Evolutionary conservation across 92 coral and sea anemone genomes (phyloP), one percentile per base, ranked within the genome.

Genomic region (Zoanthus gigantus): DNA sequence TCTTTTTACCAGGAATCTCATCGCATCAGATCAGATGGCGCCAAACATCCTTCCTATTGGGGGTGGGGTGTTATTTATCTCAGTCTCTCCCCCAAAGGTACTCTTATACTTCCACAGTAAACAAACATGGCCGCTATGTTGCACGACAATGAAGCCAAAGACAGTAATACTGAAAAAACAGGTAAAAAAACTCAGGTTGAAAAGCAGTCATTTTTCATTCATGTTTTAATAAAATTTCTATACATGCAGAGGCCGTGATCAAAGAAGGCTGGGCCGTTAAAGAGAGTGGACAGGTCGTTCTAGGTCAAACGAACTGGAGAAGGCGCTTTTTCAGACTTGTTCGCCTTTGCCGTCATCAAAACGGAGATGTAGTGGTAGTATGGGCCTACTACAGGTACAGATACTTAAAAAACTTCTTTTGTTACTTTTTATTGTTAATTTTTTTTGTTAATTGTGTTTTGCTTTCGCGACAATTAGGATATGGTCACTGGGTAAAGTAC

Each of bases 201-300:
- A 50, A 50, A 34, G 10, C 66, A 7, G 1, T 14, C 23, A 1
- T 34, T 34, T 79, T 61, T 5, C 47, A 13, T 42, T 23, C 31
- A 17, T 44, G 75, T 1, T 67, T 28, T 15, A 32, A 29, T 23
- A 46, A 14, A n/a, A 0, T 0, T 15, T 23, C 23, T 47, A 15
- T 34, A 9, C 74, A 18, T 23, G 5, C 85, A 85, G 90, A 89
- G 42, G 48, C 85, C 77, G 88, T 93, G 17, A 85, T 96, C 14
- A 96, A 96, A 74, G 99, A 96, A 89, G 99, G 99, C 31, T 96
- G 99, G 99, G 98, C 97, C 79, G 91, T 91, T 0, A 96, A 96
- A 72, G 99, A 96, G 86, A 96, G 99, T 54, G 99, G 99, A 0
- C 95, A 95, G 80, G 95, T 95, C 12, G 91, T 96, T 28, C 87